These are phyloP conservation scores for Kryphioiulus occultus DNA, from an alignment of 2,888 invertebrate species.

Conservation along the genomic window DNA sequence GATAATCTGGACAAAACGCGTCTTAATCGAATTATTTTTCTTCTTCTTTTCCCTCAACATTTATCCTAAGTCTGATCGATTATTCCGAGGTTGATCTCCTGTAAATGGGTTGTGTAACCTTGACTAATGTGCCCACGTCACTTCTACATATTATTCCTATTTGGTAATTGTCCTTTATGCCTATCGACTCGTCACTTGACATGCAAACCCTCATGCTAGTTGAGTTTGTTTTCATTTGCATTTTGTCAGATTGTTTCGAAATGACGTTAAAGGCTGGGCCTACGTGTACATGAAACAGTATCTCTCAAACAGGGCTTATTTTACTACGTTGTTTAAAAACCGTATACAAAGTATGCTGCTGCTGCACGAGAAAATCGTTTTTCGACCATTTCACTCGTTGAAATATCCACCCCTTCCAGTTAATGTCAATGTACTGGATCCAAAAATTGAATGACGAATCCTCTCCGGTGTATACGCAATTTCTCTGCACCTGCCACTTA, in stretches of 20 bases:
- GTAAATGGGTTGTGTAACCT: constrained; percentile 31
- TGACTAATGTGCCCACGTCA: constrained; percentile 30
- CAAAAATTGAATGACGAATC: neutral
- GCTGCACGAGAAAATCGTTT: neutral
- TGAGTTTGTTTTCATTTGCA: neutral
- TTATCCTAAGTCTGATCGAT: constrained; percentile 28
- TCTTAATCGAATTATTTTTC: neutral
- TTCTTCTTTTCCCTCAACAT: neutral
- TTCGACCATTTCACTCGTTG: neutral
- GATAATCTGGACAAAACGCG: constrained; percentile 3
- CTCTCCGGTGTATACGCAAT: neutral
- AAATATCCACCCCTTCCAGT: neutral
- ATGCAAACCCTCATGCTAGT: neutral
- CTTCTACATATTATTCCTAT: constrained; percentile 20
- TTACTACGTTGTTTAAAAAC: neutral
- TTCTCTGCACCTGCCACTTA: constrained; percentile 12
- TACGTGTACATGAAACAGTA: no score
- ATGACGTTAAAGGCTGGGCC: neutral
- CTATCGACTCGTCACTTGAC: constrained; percentile 1
- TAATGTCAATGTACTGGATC: constrained; percentile 2
- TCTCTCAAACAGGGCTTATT: neutral
- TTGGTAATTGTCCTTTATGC: constrained; percentile 18
- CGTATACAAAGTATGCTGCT: neutral
- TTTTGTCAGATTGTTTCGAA: neutral
- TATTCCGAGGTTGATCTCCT: constrained; percentile 30